Conservation (phyloP, 2,113 vertebrate species). For the Nanger granti region DNA sequence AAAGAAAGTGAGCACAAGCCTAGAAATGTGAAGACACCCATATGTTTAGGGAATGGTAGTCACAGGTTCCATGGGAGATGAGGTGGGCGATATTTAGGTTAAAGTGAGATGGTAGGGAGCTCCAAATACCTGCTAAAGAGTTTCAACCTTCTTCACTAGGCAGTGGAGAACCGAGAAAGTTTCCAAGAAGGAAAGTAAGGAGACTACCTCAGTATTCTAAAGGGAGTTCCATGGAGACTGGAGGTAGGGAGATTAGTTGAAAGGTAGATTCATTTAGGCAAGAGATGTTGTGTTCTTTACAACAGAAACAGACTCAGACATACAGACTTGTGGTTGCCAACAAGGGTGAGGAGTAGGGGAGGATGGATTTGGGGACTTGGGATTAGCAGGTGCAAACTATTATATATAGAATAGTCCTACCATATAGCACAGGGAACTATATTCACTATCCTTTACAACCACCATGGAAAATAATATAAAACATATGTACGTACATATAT, state of each 20-base stretch:
- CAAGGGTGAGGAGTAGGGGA: background rate
- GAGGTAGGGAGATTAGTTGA: background rate
- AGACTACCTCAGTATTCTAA: background rate
- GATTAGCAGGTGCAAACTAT: background rate
- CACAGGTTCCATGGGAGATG: background rate
- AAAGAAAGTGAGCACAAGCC: background rate
- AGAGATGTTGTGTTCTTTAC: background rate
- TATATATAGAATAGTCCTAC: background rate
- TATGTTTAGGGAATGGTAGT: background rate
- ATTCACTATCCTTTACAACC: background rate
- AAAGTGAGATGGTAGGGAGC: background rate
- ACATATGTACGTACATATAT: background rate
- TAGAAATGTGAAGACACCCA: background rate
- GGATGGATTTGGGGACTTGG: background rate
- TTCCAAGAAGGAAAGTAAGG: background rate
- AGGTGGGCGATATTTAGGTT: background rate
- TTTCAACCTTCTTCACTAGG: background rate
- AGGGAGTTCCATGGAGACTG: background rate
- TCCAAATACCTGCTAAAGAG: background rate
- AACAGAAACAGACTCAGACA: background rate
- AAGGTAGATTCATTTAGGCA: constrained; percentile 6
- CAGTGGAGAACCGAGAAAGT: background rate
- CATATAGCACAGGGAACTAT: background rate
- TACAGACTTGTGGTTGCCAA: background rate
- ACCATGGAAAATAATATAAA: background rate